Base-by-base conservation (phyloP, 2,797 vertebrate genomes). In the Pipistrellus pipistrellus region DNA sequence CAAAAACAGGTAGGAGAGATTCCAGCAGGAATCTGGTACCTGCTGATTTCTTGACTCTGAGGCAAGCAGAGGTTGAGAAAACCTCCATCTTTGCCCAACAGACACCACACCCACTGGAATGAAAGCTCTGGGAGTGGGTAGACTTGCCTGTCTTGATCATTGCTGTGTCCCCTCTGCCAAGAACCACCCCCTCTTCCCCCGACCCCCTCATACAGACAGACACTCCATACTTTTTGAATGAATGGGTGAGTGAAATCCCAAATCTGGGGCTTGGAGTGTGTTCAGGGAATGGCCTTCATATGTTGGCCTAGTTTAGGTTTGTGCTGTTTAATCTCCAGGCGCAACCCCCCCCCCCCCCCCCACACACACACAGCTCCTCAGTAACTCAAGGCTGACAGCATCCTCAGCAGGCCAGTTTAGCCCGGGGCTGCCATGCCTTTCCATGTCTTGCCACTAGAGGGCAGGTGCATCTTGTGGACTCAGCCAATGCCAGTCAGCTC, bases 381-480 rank as follows among this genome's bases (percentile, higher is more conserved):
- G 10, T 23, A n/a, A 21, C n/a, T 30, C 48, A 2, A 15, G 57
- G 59, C 35, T 18, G 6, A 38, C 41, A 23, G 32, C 2, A 23
- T 38, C 25, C 25, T 27, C 7, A 38, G 7, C 25, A 2, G 14
- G 41, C 13, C 0, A 44, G 48, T 25, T 4, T 2, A 30, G 84
- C 3, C 3, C 0, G 0, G 25, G 25, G 46, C 8, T 30, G 69
- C 25, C 7, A 2, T 44, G 80, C 25, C 27, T 76, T 93, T 95
- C 91, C 77, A 10, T 1, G 1, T 94, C 2, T 27, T 0, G 44
- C 94, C 97, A 88, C 96, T 53, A 96, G 97, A 82, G 94, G 97
- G 73, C 87, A 92, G 92, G 1, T 7, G 35, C 6, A 1, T 9
- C 35, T 41, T 3, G 4, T 32, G 85, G 23, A 75, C 68, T 83